Evolutionary conservation across 2,113 vertebrate species (phyloP), one percentile per base, ranked within the genome.

Genomic region (Trochalopteron elliotii): DNA sequence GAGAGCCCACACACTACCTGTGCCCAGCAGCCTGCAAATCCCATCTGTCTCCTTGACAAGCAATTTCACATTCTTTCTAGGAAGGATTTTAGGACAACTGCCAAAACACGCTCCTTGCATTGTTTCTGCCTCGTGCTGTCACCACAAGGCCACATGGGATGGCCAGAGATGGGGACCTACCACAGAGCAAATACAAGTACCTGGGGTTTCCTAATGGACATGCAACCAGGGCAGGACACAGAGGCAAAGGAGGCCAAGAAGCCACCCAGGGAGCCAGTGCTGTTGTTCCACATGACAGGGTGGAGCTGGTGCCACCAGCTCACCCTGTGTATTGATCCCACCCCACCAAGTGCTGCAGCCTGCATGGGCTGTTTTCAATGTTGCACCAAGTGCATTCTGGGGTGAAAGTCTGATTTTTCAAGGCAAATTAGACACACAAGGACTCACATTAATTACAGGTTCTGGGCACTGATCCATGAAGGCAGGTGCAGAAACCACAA

Each of bases 391-490:
- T 63, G 91, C 94, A 94, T 95, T 93, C 88, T 87, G 92, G 96
- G 94, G 83, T 89, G 74, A 93, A 91, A 96, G 80, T 67, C 92
- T 82, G 17, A 96, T 95, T 96, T 96, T 96, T 89, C 97, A 97
- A 94, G 96, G 97, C 86, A 94, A 80, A 97, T 97, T 97, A 97
- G 96, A 95, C 88, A 96, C 94, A 97, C 92, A 95, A 91, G 71
- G 77, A 67, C 59, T 97, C 87, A 83, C 80, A 95, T 92, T 97
- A 96, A 97, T 95, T 94, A 96, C 89, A 95, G 90, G 79, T 95
- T 97, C 97, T 97, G 96, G 94, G 97, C 96, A 96, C 64, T 70
- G 76, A 90, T 93, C 96, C 94, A 96, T 71, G 65, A 87, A 91
- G 91, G 92, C 97, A 97, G 96, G 97, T 96, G 96, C 94, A 96